Percentiles rank a stretch among this genome's conserved stretches.
Conservation (phyloP, 2,113 vertebrate species). For the Perca flavescens region DNA sequence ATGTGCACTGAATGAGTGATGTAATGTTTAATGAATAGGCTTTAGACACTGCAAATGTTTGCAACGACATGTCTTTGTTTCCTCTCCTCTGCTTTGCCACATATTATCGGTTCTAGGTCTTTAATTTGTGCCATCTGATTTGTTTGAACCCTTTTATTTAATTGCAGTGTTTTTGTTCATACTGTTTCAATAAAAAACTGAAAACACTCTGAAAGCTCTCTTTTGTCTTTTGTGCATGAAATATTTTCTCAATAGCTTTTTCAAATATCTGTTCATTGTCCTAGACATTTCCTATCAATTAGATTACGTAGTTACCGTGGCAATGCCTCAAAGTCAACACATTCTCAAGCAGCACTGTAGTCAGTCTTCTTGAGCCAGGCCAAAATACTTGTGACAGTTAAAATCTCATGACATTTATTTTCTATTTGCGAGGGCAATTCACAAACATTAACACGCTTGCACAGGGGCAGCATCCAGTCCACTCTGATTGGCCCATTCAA, state of each 20-base stretch:
- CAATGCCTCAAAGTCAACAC: constrained; percentile 15
- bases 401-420: constrained; percentile 60
- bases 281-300: constrained; percentile 15
- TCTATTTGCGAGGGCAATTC: constrained; percentile 46
- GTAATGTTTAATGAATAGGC: constrained; percentile 74
- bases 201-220: constrained; percentile 45
- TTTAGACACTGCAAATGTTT: constrained; percentile 83
- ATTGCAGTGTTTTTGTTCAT: constrained; percentile 82
- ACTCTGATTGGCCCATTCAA: constrained; percentile 67
- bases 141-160: constrained; percentile 80
- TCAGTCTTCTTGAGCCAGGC: neutral
- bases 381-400: constrained; percentile 37
- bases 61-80: constrained; percentile 69
- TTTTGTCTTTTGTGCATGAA: constrained; percentile 13
- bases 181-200: constrained; percentile 82
- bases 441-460: constrained; percentile 37
- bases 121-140: constrained; percentile 73
- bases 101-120: constrained; percentile 68
- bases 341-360: constrained; percentile 30
- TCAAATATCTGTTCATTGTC: neutral
- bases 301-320: constrained; percentile 21
- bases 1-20: constrained; percentile 80
- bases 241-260: neutral
- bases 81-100: constrained; percentile 63
- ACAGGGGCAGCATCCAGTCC: constrained; percentile 38